These are phyloP conservation scores for Archegozetes longisetosus DNA, from an alignment of 1,140 invertebrate species.

Conservation along the genomic window DNA sequence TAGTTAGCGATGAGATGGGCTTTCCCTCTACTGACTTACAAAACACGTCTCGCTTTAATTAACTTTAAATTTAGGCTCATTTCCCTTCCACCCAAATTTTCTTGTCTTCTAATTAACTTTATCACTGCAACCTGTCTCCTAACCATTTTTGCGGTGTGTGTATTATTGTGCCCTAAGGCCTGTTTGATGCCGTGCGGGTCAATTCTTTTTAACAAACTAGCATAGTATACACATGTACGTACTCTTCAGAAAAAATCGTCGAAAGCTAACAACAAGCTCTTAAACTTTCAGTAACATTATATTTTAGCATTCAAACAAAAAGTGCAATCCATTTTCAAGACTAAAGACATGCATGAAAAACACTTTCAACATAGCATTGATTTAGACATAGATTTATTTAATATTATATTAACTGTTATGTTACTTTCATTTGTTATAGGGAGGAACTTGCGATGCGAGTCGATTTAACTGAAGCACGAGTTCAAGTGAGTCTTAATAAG, in stretches of 20 bases:
- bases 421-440: constrained; percentile 35
- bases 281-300: too few species aligned
- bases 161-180: neutral
- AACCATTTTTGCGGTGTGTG: neutral
- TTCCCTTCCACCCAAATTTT: neutral
- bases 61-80: neutral
- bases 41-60: neutral
- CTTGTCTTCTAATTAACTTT: neutral
- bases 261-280: too few species aligned
- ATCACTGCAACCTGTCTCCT: neutral
- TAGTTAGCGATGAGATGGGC: too few species aligned
- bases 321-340: too few species aligned
- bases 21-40: neutral
- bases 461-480: constrained; percentile 86
- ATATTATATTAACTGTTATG: too few species aligned
- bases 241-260: too few species aligned
- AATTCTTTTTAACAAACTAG: too few species aligned
- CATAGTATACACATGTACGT: too few species aligned
- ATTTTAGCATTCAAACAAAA: too few species aligned
- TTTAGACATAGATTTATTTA: too few species aligned
- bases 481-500: constrained; percentile 68
- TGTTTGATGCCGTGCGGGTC: neutral
- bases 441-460: constrained; percentile 86
- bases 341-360: too few species aligned
- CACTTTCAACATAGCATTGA: too few species aligned